phyloP scores from a whole-genome alignment of 1,140 invertebrate genomes.

The Penaeus chinensis region DNA sequence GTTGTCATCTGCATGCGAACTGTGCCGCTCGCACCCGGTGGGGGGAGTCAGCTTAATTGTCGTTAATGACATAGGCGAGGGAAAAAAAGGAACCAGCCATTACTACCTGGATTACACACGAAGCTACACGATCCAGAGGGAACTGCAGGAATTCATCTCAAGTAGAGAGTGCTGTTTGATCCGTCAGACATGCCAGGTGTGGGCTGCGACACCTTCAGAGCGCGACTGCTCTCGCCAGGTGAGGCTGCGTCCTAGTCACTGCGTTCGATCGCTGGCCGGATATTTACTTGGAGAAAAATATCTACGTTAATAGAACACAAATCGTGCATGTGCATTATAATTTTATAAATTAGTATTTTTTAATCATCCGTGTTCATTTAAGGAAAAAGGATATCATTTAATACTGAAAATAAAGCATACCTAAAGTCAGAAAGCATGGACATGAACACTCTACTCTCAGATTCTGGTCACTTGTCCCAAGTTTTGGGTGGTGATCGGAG shows the following conservation, averaged over 20 bases:
- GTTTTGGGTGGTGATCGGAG: slow-evolving; percentile 50
- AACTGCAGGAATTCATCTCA: slow-evolving; percentile 31
- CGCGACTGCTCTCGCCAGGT: slow-evolving; percentile 15
- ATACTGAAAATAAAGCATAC: neutral
- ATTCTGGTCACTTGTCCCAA: slow-evolving; percentile 51
- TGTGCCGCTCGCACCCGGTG: neutral
- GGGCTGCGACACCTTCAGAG: slow-evolving; percentile 36
- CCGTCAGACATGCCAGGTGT: slow-evolving; percentile 32
- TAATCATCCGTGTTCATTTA: too few species aligned
- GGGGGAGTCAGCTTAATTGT: slow-evolving; percentile 38
- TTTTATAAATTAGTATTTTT: too few species aligned
- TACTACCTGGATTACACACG: slow-evolving; percentile 38
- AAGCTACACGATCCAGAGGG: slow-evolving; percentile 24
- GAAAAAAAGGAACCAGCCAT: slow-evolving; percentile 18
- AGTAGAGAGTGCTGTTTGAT: slow-evolving; percentile 17
- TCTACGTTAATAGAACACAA: neutral
- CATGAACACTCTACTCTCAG: slow-evolving; percentile 29
- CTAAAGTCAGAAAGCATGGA: slow-evolving; percentile 14
- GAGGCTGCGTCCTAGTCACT: neutral
- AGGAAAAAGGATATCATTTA: neutral
- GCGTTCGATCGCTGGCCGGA: neutral
- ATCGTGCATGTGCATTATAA: too few species aligned
- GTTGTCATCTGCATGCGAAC: slow-evolving; percentile 23
- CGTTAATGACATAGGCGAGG: slow-evolving; percentile 39
- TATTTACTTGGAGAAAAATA: neutral